A percentile compares a stretch with the other conserved stretches of the same genome.
phyloP scores from a whole-genome alignment of 2,888 invertebrate species.

The Diploptera punctata region DNA sequence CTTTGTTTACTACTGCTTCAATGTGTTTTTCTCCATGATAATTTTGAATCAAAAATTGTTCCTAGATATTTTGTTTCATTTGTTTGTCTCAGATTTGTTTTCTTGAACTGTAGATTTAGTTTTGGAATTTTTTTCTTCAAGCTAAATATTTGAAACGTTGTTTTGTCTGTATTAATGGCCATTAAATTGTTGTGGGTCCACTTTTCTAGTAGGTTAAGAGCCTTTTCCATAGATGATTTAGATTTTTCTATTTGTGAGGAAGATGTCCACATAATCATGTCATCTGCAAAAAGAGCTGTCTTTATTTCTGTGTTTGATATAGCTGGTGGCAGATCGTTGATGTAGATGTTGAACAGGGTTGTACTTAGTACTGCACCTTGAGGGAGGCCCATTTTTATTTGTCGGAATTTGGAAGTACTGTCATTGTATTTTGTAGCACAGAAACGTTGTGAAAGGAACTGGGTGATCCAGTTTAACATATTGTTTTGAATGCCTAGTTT shows the following conservation, averaged over 20 bases:
- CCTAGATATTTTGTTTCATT: neutral
- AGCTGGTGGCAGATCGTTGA: neutral
- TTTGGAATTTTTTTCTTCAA: too few relatives aligned
- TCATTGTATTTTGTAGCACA: neutral
- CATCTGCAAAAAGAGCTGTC: neutral
- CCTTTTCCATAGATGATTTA: too few relatives aligned
- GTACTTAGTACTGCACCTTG: neutral
- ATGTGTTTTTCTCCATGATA: neutral
- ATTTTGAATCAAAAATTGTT: neutral
- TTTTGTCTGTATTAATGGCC: neutral
- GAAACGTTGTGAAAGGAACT: neutral
- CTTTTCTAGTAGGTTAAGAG: too few relatives aligned
- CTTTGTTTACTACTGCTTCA: too few relatives aligned
- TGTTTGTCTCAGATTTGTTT: neutral
- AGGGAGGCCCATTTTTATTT: neutral
- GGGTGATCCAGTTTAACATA: neutral
- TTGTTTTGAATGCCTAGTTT: neutral
- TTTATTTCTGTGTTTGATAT: neutral
- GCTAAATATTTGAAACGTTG: neutral
- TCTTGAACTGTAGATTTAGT: neutral
- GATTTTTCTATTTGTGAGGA: too few relatives aligned
- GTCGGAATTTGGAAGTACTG: too few relatives aligned
- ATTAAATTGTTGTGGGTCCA: neutral
- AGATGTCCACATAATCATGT: neutral
- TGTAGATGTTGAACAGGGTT: neutral